Conservation (phyloP, 2,888 invertebrate genomes). For the Malacosoma neustria region DNA sequence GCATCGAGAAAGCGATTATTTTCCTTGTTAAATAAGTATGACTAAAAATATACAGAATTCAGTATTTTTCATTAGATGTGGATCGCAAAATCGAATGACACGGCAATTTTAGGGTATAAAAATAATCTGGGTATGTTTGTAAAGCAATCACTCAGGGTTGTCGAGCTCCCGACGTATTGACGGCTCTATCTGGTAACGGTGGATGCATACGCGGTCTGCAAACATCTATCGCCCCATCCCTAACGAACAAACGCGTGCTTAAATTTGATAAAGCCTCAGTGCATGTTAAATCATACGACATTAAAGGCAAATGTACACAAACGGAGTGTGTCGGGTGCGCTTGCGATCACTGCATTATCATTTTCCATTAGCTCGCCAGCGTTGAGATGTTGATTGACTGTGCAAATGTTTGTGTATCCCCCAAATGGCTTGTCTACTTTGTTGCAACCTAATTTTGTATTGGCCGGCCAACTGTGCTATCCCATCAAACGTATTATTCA, state of each 20-base stretch:
- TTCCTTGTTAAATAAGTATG: neutral
- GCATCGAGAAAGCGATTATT: too few species aligned
- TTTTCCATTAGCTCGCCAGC: slow-evolving; percentile 45
- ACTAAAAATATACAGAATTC: too few species aligned
- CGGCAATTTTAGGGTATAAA: slow-evolving; percentile 10
- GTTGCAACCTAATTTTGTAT: neutral
- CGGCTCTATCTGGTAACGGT: slow-evolving; percentile 55
- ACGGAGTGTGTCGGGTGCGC: slow-evolving; percentile 21
- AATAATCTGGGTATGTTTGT: slow-evolving; percentile 40
- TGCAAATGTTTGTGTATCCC: slow-evolving; percentile 32
- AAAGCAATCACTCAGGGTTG: slow-evolving; percentile 60
- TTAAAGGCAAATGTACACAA: slow-evolving; percentile 45
- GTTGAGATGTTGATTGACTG: slow-evolving; percentile 32
- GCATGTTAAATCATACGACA: slow-evolving; percentile 69
- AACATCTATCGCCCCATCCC: slow-evolving; percentile 53
- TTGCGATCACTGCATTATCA: slow-evolving; percentile 50
- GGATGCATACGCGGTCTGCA: slow-evolving; percentile 58
- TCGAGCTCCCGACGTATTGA: slow-evolving; percentile 52
- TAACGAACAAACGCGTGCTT: slow-evolving; percentile 63
- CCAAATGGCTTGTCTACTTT: slow-evolving; percentile 4
- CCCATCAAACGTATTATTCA: too few species aligned
- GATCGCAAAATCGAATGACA: neutral
- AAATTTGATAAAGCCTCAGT: slow-evolving; percentile 68
- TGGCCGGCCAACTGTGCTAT: slow-evolving; percentile 15
- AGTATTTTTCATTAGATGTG: too few species aligned